phyloP scores from a whole-genome alignment of 2,113 vertebrate species.

The Zootoca vivipara region DNA sequence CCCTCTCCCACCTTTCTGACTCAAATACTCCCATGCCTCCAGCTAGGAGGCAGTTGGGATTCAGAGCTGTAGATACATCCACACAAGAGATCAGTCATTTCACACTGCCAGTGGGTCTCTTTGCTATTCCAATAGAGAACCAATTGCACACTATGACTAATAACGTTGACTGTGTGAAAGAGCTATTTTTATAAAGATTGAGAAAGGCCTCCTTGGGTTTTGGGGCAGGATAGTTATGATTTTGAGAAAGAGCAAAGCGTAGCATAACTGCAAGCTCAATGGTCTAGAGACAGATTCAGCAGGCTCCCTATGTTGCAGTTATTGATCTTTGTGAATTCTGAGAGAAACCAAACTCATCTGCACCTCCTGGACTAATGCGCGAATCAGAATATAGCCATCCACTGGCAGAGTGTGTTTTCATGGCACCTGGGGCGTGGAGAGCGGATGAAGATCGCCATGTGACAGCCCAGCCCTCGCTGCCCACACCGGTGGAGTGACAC shows the following conservation, averaged over 20 bases:
- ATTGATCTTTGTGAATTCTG: background rate
- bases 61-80: conserved; percentile 49
- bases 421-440: background rate
- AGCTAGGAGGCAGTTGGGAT: conserved; percentile 51
- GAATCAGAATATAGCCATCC: background rate
- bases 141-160: conserved; percentile 72
- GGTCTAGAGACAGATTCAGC: conserved; percentile 15
- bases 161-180: conserved; percentile 70
- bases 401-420: background rate
- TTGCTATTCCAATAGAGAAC: conserved; percentile 58
- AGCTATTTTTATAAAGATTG: conserved; percentile 69
- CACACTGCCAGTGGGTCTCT: conserved; percentile 65
- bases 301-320: background rate
- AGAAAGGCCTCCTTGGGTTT: conserved; percentile 71
- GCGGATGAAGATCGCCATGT: no score
- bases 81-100: conserved; percentile 65
- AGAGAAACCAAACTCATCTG: background rate
- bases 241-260: conserved; percentile 62
- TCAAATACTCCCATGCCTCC: conserved; percentile 63
- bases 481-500: background rate
- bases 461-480: background rate
- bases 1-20: conserved; percentile 49
- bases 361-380: background rate
- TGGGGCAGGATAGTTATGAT: conserved; percentile 63
- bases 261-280: conserved; percentile 44